Base-by-base conservation (phyloP, 2,888 invertebrate species). In the Hermaeophaga mercurialis region DNA sequence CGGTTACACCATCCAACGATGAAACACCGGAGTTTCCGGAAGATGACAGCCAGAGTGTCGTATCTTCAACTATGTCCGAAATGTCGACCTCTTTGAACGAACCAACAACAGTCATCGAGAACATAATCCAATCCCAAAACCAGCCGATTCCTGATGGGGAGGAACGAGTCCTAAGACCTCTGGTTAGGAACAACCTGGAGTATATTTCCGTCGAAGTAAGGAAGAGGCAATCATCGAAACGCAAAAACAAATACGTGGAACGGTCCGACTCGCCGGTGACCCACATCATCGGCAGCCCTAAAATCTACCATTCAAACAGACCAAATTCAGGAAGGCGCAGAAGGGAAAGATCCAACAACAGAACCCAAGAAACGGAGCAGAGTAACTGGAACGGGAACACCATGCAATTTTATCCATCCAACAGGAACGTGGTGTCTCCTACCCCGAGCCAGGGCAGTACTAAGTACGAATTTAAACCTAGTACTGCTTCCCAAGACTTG, bases 401-500 rank as follows among this genome's bases (percentile, higher is more conserved):
- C 1, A 74, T 88, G 66, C 85, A 88, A 57, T 86, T 89, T 70
- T 89, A 85, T 74, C 69, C 76, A 1, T 75, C 75, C 1, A 85
- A 84, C 74, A 66, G 68, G 41, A 75, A 72, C 56, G 53, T 75
- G 4, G 80, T 83, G 50, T 84, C 85, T 0, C 84, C 85, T 1
- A 82, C 84, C 0, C 84, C 84, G 1, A 82, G 82, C 69, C 79
- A 80, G 55, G 80, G 81, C 70, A 83, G 74, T 44, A 71, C 70
- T n/a, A 70, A 71, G 33, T 70, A 71, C 53, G 83, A 83, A 58
- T 85, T 82, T 69, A 82, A 82, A 66, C 83, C 84, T 2, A 89
- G 90, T 75, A 83, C 88, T 6, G 91, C 91, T 4, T 90, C 91
- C 8, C 90, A 91, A 71, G 91, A 91, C 69, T 86, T 93, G 64